Evolutionary conservation across 1,140 invertebrate species (phyloP), one percentile per base, ranked within the genome.

Genomic region (Penaeus indicus): DNA sequence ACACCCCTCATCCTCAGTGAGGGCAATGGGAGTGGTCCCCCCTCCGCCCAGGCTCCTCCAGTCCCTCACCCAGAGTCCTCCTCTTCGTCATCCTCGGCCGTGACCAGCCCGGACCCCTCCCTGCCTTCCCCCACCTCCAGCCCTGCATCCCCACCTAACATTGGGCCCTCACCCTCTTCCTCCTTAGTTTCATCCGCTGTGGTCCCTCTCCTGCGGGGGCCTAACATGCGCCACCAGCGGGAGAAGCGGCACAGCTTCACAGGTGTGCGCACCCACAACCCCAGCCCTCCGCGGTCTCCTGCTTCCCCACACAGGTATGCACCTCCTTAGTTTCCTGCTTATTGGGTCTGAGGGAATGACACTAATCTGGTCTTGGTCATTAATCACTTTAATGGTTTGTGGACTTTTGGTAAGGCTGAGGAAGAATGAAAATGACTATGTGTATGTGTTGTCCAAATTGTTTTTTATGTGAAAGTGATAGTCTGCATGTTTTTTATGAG

Each of bases 221-320:
- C 86, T 69, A 88, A 78, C 86, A 88, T 72, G 32, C 81, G 86
- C 67, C 86, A 88, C 80, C 86, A 84, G 86, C 80, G 86, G 86
- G 86, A 88, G 86, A 88, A 88, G 86, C 83, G 86, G 81, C 86
- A 88, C 86, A 88, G 86, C 81, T 88, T 88, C 75, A 88, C 86
- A 77, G 86, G 67, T 27, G 80, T 77, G 81, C 86, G 81, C 81
- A 84, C 81, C 86, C 86, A 78, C 69, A 77, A 88, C 81, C 86
- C 86, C 86, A 88, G 86, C 69, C 86, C 86, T 72, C 86, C 86
- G 72, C 80, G 80, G 62, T 88, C 86, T 78, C 86, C 86, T 84
- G 86, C 86, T 69, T 88, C 86, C 80, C 86, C 86, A 22, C 81
- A 88, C 69, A 88, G 86, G 86, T 88, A 88, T 77, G 81, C 80